Evolutionary conservation across 1,140 invertebrate species (phyloP).

Genomic region (Chrysomallon squamiferum): DNA sequence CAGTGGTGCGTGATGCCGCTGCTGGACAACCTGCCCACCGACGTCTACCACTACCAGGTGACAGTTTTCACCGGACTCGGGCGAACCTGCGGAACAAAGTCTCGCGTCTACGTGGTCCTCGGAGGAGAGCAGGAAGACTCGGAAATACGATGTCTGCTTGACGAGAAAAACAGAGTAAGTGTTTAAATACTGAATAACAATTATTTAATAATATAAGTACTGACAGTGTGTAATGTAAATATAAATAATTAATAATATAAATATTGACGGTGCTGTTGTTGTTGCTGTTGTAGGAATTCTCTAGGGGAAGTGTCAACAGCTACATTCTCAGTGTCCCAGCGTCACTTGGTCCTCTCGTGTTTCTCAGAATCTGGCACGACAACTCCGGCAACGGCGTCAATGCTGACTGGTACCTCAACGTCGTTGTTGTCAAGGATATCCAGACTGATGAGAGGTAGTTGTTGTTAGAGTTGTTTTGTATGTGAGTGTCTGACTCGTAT

Average conservation of each 20-base stretch:
- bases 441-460: constrained; percentile 36
- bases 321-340: constrained; percentile 60
- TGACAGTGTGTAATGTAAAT: no score
- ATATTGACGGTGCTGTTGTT: no score
- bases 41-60: constrained; percentile 32
- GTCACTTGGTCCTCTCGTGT: constrained; percentile 62
- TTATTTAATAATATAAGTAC: no score
- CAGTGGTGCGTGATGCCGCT: constrained; percentile 31
- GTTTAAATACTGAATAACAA: no score
- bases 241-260: no score
- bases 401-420: constrained; percentile 65
- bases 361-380: constrained; percentile 67
- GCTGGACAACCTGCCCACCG: constrained; percentile 30
- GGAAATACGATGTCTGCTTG: constrained; percentile 10
- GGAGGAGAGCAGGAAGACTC: constrained; percentile 29
- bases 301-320: constrained; percentile 20
- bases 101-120: constrained; percentile 33
- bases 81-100: constrained; percentile 26
- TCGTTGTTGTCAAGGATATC: constrained; percentile 64
- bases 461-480: no score
- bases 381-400: constrained; percentile 61
- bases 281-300: constrained; percentile 13
- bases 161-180: constrained; percentile 13
- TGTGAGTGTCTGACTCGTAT: no score
- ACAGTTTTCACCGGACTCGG: constrained; percentile 39